phyloP scores from a whole-genome alignment of 2,888 invertebrate species.

The Geotrupes spiniger region DNA sequence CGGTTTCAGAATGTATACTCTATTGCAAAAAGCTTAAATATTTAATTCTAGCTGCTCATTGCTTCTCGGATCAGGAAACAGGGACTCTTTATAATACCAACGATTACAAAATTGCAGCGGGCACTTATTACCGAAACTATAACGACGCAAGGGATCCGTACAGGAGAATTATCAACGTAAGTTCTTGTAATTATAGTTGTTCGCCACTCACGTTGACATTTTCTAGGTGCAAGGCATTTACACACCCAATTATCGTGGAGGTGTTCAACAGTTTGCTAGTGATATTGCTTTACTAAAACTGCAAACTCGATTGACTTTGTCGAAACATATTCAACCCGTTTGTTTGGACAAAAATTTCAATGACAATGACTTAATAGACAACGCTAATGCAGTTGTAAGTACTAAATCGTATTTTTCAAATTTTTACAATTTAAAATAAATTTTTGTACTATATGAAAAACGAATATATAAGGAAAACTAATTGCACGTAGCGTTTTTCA shows the following conservation, averaged over 20 bases:
- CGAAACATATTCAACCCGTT: slow-evolving; percentile 42
- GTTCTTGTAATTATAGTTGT: not conserved
- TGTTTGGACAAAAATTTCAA: slow-evolving; percentile 34
- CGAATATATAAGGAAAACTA: too few relatives aligned
- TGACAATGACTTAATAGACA: slow-evolving; percentile 17
- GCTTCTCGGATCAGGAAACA: slow-evolving; percentile 16
- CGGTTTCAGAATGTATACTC: too few relatives aligned
- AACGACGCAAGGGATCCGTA: slow-evolving; percentile 31
- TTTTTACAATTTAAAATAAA: too few relatives aligned
- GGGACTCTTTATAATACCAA: slow-evolving; percentile 19
- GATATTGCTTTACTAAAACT: slow-evolving; percentile 45
- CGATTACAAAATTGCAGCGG: slow-evolving; percentile 34
- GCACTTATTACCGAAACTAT: slow-evolving; percentile 40
- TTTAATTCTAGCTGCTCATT: slow-evolving; percentile 30
- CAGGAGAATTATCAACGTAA: slow-evolving; percentile 9
- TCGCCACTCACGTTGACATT: too few relatives aligned
- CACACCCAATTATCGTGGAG: slow-evolving; percentile 30
- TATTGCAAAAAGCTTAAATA: not conserved
- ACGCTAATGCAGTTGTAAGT: slow-evolving; percentile 32
- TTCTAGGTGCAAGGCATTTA: too few relatives aligned
- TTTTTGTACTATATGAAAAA: too few relatives aligned
- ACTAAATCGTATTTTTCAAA: not conserved
- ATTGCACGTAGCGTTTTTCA: too few relatives aligned
- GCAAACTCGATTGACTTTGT: slow-evolving; percentile 34
- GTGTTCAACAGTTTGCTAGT: slow-evolving; percentile 28